phyloP scores from a whole-genome alignment of 2,797 vertebrate genomes.

The Pogoniulus pusillus region DNA sequence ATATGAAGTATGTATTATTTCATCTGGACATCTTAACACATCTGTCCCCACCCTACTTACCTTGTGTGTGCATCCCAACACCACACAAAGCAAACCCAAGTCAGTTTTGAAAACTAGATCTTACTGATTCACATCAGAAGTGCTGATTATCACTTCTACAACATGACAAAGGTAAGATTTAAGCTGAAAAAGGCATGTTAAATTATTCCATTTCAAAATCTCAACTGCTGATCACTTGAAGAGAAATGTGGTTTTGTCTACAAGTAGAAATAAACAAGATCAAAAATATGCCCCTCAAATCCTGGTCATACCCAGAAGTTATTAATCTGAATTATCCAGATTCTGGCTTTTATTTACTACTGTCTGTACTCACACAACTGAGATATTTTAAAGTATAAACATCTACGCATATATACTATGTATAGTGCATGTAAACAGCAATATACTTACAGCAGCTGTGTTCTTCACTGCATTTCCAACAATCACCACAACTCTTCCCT shows the following conservation, averaged over 20 bases:
- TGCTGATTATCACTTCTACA: not conserved
- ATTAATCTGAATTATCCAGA: not conserved
- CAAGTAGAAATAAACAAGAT: not conserved
- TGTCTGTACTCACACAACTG: not conserved
- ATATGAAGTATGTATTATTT: not conserved
- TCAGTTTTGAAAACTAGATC: not conserved
- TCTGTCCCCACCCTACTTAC: not conserved
- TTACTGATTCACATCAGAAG: not conserved
- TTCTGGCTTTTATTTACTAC: not conserved
- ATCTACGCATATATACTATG: not conserved
- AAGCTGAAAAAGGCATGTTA: not conserved
- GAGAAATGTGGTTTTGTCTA: not conserved
- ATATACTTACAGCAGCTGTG: conserved; percentile 81
- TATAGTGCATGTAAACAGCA: not conserved
- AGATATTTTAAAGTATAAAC: not conserved
- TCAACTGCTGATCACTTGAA: not conserved
- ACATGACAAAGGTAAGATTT: not conserved
- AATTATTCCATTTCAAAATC: not conserved
- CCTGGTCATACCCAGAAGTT: not conserved
- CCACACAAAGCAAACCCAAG: not conserved
- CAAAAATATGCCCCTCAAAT: not conserved
- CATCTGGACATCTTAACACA: not conserved
- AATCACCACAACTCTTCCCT: conserved; percentile 91
- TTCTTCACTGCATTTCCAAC: conserved; percentile 88
- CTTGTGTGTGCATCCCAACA: not conserved